These are phyloP conservation scores for Clavelina lepadiformis DNA, from an alignment of 23 tunicate species.

Conservation along the genomic window DNA sequence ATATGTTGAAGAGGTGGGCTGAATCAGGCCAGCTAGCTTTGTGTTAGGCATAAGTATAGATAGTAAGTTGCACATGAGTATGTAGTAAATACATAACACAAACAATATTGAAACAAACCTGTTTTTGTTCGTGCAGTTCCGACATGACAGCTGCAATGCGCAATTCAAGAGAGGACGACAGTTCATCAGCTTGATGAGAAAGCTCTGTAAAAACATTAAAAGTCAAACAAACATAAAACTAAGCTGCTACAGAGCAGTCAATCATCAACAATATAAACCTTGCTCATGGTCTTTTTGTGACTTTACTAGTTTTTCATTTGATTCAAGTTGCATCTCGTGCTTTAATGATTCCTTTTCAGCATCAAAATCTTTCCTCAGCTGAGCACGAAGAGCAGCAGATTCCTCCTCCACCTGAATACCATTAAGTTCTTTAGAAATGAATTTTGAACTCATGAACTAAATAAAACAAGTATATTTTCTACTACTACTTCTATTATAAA, in stretches of 20 bases:
- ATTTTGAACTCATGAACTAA: too few relatives aligned
- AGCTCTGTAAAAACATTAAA: slow-evolving; percentile 27
- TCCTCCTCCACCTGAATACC: slow-evolving; percentile 72
- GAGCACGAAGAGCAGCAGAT: slow-evolving; percentile 15
- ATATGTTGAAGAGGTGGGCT: too few relatives aligned
- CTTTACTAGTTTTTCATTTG: slow-evolving; percentile 21
- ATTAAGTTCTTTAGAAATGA: too few relatives aligned
- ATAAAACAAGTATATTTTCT: too few relatives aligned
- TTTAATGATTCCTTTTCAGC: slow-evolving; percentile 20
- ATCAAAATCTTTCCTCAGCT: slow-evolving; percentile 25
- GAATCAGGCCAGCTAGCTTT: too few relatives aligned
- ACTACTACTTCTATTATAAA: too few relatives aligned
- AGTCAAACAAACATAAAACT: not conserved
- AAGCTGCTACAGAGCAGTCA: not conserved
- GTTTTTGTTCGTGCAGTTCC: slow-evolving; percentile 70
- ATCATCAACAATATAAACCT: slow-evolving; percentile 20
- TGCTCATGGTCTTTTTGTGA: slow-evolving; percentile 18
- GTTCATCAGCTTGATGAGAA: slow-evolving; percentile 41
- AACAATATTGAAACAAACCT: slow-evolving; percentile 30
- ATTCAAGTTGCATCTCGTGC: slow-evolving; percentile 37
- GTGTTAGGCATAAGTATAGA: too few relatives aligned
- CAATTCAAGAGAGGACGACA: slow-evolving; percentile 48
- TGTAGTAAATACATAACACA: too few relatives aligned
- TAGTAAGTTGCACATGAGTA: too few relatives aligned
- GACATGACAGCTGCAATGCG: slow-evolving; percentile 62